Percentiles rank a stretch among this genome's conserved stretches.
These are phyloP conservation scores for Drosophila barbarae DNA, from an alignment of 2,888 invertebrate genomes.

Conservation along the genomic window DNA sequence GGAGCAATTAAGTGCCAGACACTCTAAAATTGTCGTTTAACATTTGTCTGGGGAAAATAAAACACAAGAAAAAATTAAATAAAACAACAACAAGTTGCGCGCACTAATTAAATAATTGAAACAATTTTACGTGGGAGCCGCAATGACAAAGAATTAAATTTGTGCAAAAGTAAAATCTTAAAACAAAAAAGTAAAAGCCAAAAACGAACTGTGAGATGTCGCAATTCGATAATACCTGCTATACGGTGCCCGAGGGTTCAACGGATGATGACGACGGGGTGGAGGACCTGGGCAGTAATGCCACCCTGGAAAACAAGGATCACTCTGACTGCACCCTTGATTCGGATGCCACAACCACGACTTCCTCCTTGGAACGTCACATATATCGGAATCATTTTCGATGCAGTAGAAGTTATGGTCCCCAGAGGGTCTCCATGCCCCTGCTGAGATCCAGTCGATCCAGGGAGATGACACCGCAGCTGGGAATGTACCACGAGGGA, in stretches of 20 bases:
- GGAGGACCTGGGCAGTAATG: constrained; percentile 37
- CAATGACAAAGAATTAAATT: constrained; percentile 32
- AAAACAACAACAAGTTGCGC: constrained; percentile 39
- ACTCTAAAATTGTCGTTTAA: constrained; percentile 58
- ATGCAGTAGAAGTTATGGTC: constrained; percentile 47
- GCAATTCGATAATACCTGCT: constrained; percentile 77
- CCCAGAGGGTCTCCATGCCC: constrained; percentile 66
- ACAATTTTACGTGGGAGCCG: constrained; percentile 35
- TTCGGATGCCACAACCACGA: constrained; percentile 69
- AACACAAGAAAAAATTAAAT: constrained; percentile 16
- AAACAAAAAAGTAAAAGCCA: not conserved
- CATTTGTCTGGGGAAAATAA: constrained; percentile 50
- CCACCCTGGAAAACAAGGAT: constrained; percentile 55
- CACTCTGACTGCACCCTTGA: constrained; percentile 61
- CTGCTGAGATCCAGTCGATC: constrained; percentile 51
- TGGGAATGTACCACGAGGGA: constrained; percentile 71
- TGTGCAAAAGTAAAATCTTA: constrained; percentile 17
- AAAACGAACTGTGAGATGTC: constrained; percentile 56
- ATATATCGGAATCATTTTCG: constrained; percentile 54
- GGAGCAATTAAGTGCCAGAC: constrained; percentile 50
- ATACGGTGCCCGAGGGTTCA: constrained; percentile 77
- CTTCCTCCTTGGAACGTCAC: constrained; percentile 70
- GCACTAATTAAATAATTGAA: constrained; percentile 60
- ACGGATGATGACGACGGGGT: constrained; percentile 57
- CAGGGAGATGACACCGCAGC: constrained; percentile 61